Percentiles rank a stretch among this genome's conserved stretches.
phyloP scores from a whole-genome alignment of 1,140 invertebrate species.

The Eueides isabella region DNA sequence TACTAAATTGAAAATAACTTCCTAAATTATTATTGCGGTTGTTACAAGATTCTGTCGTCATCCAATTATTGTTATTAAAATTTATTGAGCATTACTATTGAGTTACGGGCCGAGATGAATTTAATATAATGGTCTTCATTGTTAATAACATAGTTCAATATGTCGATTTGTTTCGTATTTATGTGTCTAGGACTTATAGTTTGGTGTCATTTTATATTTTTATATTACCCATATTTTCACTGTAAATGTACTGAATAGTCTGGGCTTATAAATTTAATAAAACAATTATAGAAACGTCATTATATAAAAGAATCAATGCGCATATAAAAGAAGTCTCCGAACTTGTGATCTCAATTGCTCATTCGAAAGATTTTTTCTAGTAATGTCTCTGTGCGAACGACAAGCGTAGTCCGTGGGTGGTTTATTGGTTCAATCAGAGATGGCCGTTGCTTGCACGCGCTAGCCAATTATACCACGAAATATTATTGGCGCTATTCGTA shows the following conservation, averaged over 20 bases:
- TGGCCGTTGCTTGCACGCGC: slow-evolving; percentile 70
- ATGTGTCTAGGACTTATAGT: neutral
- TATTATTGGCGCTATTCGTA: slow-evolving; percentile 71
- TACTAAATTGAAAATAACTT: slow-evolving; percentile 19
- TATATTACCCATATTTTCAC: neutral
- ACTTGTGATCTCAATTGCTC: neutral
- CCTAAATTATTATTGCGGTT: slow-evolving; percentile 50
- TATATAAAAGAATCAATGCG: neutral
- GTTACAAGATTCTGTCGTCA: slow-evolving; percentile 58
- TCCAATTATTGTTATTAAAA: slow-evolving; percentile 72
- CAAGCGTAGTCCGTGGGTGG: slow-evolving; percentile 58
- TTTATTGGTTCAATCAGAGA: slow-evolving; percentile 73
- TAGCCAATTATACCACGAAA: slow-evolving; percentile 58
- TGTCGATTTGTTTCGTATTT: slow-evolving; percentile 59
- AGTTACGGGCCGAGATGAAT: slow-evolving; percentile 58
- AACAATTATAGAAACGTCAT: too few species aligned
- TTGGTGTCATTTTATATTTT: neutral
- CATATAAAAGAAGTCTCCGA: neutral
- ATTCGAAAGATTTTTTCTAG: slow-evolving; percentile 22
- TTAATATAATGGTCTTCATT: slow-evolving; percentile 47
- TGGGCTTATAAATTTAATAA: too few species aligned
- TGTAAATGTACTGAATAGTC: too few species aligned
- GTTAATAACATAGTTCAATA: slow-evolving; percentile 61
- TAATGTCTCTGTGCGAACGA: slow-evolving; percentile 49
- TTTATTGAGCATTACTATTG: slow-evolving; percentile 66